Percentiles rank a stretch among this genome's conserved stretches.
These are phyloP conservation scores for Micropterix aruncella DNA, from an alignment of 2,888 invertebrate species.

Conservation along the genomic window DNA sequence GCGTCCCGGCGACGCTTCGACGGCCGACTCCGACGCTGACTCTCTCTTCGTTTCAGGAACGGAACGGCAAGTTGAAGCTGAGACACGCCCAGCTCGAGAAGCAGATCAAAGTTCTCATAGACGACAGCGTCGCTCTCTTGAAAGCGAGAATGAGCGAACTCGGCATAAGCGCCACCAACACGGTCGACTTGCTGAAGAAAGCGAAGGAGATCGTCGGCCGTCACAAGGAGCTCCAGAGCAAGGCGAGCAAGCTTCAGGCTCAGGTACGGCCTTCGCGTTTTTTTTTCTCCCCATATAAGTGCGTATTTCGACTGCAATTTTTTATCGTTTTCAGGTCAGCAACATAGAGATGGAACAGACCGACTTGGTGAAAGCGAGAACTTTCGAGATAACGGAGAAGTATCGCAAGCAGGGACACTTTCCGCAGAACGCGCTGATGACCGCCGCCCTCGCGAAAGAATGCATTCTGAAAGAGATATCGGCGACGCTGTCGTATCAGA, in stretches of 20 bases:
- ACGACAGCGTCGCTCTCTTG: conserved; percentile 79
- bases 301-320: background rate
- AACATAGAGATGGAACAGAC: conserved; percentile 66
- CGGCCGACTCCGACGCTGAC: no score
- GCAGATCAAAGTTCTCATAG: conserved; percentile 82
- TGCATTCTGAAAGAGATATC: conserved; percentile 77
- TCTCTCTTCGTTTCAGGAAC: conserved; percentile 37
- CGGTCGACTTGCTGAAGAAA: conserved; percentile 71
- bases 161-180: conserved; percentile 76
- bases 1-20: no score
- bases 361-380: conserved; percentile 52
- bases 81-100: conserved; percentile 84
- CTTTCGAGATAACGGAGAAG: conserved; percentile 64
- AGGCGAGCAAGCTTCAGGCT: conserved; percentile 73
- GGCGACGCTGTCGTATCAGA: conserved; percentile 68
- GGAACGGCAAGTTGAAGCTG: conserved; percentile 67
- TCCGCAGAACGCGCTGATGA: conserved; percentile 41
- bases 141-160: conserved; percentile 86
- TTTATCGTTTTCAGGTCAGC: no score
- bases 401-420: conserved; percentile 42
- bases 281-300: background rate
- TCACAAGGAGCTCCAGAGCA: conserved; percentile 84
- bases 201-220: conserved; percentile 86
- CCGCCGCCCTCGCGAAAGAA: conserved; percentile 60
- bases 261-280: conserved; percentile 56